phyloP scores from a whole-genome alignment of 2,113 vertebrate species.

The Silurus meridionalis region DNA sequence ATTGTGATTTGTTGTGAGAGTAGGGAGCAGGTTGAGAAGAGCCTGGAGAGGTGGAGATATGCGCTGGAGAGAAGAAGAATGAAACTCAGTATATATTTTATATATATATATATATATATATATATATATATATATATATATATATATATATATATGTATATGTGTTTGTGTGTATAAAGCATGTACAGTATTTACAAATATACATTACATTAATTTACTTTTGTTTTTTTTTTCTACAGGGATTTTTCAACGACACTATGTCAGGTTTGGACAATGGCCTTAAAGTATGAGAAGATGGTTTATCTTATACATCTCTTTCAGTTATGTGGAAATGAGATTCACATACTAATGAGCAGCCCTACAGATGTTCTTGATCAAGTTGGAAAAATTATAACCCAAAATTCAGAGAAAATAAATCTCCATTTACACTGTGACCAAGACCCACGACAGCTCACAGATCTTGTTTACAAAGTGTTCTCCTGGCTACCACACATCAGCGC shows the following conservation, averaged over 20 bases:
- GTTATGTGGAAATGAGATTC: slow-evolving; percentile 24
- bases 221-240: background rate
- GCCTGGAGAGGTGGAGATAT: too few relatives aligned
- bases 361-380: slow-evolving; percentile 1
- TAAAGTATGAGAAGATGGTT: slow-evolving; percentile 2
- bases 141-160: too few relatives aligned
- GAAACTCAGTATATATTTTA: too few relatives aligned
- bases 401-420: background rate
- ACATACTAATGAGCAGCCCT: slow-evolving; percentile 1
- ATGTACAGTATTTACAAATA: too few relatives aligned
- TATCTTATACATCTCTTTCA: slow-evolving; percentile 19
- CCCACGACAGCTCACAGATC: slow-evolving; percentile 49
- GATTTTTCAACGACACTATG: slow-evolving; percentile 1
- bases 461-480: background rate
- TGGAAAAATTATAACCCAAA: slow-evolving; percentile 10
- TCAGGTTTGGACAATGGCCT: slow-evolving; percentile 33
- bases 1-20: too few relatives aligned
- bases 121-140: too few relatives aligned
- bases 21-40: too few relatives aligned
- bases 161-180: too few relatives aligned
- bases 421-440: background rate
- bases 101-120: too few relatives aligned
- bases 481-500: slow-evolving; percentile 13
- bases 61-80: too few relatives aligned
- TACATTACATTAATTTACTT: too few relatives aligned